A percentile compares a stretch with the other conserved stretches of the same genome.
Conservation (phyloP, 1,140 invertebrate species). For the Littorina saxatilis region DNA sequence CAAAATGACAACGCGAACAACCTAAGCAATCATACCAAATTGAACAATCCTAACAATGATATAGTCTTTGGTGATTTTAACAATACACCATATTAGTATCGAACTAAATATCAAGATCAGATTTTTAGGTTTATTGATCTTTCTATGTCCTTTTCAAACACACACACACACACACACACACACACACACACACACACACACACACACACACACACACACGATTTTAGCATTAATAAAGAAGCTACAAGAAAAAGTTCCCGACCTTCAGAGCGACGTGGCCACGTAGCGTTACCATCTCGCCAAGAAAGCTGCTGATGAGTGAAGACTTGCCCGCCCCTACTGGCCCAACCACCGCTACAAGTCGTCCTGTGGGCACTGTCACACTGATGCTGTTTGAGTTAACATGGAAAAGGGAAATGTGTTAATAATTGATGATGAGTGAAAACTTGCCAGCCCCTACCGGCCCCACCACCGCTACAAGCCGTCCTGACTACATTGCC, state of each 20-base stretch:
- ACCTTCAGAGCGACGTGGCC: constrained; percentile 83
- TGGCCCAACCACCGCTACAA: background rate
- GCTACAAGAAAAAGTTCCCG: constrained; percentile 10
- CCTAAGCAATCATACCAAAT: too few species aligned
- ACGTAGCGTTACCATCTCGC: constrained; percentile 65
- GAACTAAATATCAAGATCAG: too few species aligned
- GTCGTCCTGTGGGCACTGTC: background rate
- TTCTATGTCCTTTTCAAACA: too few species aligned
- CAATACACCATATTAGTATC: too few species aligned
- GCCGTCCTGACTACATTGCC: too few species aligned
- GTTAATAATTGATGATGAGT: too few species aligned
- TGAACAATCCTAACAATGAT: too few species aligned
- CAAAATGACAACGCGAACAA: too few species aligned
- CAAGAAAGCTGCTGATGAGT: constrained; percentile 74
- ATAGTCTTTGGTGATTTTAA: too few species aligned
- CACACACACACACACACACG: constrained; percentile 17
- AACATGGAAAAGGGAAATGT: too few species aligned
- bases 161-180: background rate
- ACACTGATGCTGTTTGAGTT: constrained; percentile 37
- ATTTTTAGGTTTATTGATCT: too few species aligned
- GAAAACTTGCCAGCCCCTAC: background rate
- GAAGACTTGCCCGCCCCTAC: constrained; percentile 7
- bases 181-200: constrained; percentile 13
- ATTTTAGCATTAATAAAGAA: background rate
- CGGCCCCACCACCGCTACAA: constrained; percentile 8